These are phyloP conservation scores for Zaprionus bogoriensis DNA, from an alignment of 2,888 invertebrate genomes.

Conservation along the genomic window DNA sequence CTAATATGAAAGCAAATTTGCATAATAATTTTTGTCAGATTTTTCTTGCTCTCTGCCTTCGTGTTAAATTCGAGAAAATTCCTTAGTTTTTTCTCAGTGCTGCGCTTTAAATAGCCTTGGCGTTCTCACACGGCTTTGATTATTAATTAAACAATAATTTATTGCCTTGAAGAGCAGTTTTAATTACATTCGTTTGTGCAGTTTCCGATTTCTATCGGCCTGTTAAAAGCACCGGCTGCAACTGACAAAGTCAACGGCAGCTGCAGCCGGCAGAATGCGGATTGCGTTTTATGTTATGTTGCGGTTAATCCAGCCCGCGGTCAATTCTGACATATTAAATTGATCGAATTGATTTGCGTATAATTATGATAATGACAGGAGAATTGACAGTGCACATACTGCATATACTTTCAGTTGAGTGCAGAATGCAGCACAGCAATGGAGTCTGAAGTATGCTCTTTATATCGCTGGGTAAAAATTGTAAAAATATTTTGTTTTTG, in stretches of 20 bases:
- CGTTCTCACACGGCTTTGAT: background rate
- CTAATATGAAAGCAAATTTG: constrained; percentile 77
- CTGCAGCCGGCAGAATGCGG: background rate
- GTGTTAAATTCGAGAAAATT: constrained; percentile 51
- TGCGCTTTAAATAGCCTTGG: background rate
- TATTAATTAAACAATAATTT: constrained; percentile 35
- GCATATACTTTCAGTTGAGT: too few species aligned
- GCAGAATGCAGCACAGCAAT: too few species aligned
- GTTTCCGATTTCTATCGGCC: constrained; percentile 14
- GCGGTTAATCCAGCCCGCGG: constrained; percentile 1
- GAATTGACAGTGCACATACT: too few species aligned
- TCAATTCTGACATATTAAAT: constrained; percentile 8
- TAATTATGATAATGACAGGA: constrained; percentile 1
- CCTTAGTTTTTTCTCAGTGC: constrained; percentile 23
- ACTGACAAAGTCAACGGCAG: constrained; percentile 19
- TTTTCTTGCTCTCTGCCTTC: constrained; percentile 14
- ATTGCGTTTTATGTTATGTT: background rate
- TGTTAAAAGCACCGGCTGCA: constrained; percentile 5
- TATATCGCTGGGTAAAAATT: too few species aligned
- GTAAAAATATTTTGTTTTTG: too few species aligned
- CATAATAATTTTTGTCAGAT: constrained; percentile 75
- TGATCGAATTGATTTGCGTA: background rate
- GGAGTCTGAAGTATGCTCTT: too few species aligned
- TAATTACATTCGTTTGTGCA: constrained; percentile 38
- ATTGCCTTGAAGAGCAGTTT: constrained; percentile 42